Evolutionary conservation across 2,888 invertebrate genomes (phyloP).

Genomic region (Agelastica alni): DNA sequence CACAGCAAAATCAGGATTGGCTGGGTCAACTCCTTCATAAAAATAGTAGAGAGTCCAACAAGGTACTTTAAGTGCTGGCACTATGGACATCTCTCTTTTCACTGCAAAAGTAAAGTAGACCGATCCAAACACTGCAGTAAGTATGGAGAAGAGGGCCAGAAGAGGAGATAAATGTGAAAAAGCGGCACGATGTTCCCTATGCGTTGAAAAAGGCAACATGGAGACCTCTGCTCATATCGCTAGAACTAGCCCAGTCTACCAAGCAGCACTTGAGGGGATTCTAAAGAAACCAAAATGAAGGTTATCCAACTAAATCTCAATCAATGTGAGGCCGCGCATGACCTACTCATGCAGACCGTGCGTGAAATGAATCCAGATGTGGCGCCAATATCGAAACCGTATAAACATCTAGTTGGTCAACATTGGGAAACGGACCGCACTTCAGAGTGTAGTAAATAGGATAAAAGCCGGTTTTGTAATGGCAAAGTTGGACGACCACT

Average conservation of each 20-base stretch:
- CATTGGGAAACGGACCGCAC: conserved; percentile 21
- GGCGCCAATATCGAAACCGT: neutral
- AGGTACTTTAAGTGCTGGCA: neutral
- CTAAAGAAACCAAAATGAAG: no score
- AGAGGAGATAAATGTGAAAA: neutral
- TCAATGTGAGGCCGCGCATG: no score
- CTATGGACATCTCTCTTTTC: neutral
- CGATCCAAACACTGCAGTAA: neutral
- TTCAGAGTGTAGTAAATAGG: conserved; percentile 23
- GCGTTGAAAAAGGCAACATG: neutral
- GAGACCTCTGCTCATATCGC: neutral
- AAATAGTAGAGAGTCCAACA: neutral
- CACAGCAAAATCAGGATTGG: neutral
- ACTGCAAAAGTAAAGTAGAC: neutral
- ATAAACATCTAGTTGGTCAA: neutral
- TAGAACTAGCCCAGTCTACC: neutral
- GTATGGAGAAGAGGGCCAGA: neutral
- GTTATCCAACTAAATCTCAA: no score
- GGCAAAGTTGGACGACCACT: neutral
- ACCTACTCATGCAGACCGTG: no score
- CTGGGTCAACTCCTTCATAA: neutral
- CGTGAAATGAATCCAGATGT: no score
- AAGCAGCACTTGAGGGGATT: no score
- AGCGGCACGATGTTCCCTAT: neutral
- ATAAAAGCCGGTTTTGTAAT: conserved; percentile 24